These are phyloP conservation scores for Drosophila melanogaster DNA, from an alignment of 1,140 invertebrate genomes.

Conservation along the genomic window Release_6_plus_ISO1_MT NT_033777.3:6985001-6985500, in stretches of 20 bases:
- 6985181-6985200: slow-evolving; percentile 43
- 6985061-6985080: slow-evolving; percentile 62
- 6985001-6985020: slow-evolving; percentile 72
- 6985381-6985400: slow-evolving; percentile 63
- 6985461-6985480: slow-evolving; percentile 74
- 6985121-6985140: slow-evolving; percentile 62
- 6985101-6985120: slow-evolving; percentile 59
- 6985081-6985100: slow-evolving; percentile 64
- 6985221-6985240: slow-evolving; percentile 33
- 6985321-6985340: slow-evolving; percentile 53
- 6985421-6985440: slow-evolving; percentile 66
- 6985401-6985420: slow-evolving; percentile 54
- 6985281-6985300: slow-evolving; percentile 83
- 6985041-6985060: slow-evolving; percentile 25
- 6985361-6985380: slow-evolving; percentile 17
- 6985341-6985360: slow-evolving; percentile 15
- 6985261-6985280: slow-evolving; percentile 77
- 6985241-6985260: slow-evolving; percentile 58
- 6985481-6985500: slow-evolving; percentile 33
- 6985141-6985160: slow-evolving; percentile 43
- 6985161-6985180: slow-evolving; percentile 43
- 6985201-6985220: slow-evolving; percentile 45
- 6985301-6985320: slow-evolving; percentile 79
- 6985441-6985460: slow-evolving; percentile 79
- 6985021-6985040: slow-evolving; percentile 40